Conservation (phyloP, 2,797 vertebrate species). For the Eulemur mongoz region DNA sequence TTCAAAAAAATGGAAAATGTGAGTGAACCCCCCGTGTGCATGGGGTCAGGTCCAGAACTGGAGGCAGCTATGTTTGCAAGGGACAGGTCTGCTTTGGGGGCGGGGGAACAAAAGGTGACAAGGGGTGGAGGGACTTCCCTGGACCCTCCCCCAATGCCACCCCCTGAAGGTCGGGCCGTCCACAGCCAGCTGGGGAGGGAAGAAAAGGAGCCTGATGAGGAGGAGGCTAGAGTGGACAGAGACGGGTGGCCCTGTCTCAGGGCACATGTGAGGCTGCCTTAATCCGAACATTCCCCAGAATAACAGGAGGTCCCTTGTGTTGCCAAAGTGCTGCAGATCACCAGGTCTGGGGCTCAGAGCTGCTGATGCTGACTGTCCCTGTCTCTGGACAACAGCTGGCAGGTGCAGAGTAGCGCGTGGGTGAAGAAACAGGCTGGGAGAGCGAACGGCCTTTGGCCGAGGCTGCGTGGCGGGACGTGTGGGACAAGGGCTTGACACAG, state of each 20-base stretch:
- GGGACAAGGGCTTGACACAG: not conserved
- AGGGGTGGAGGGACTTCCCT: no score
- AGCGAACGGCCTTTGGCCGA: not conserved
- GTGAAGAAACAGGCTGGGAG: not conserved
- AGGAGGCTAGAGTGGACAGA: not conserved
- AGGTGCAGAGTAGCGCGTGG: not conserved
- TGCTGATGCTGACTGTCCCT: not conserved
- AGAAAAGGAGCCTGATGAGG: rapidly evolving
- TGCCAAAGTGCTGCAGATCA: not conserved
- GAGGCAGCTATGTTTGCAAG: not conserved
- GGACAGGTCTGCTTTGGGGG: not conserved
- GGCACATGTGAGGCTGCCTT: not conserved
- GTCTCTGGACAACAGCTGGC: not conserved
- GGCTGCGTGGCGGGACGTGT: not conserved
- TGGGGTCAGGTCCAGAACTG: not conserved
- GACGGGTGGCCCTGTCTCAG: not conserved
- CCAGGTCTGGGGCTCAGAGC: not conserved
- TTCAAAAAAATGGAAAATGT: not conserved
- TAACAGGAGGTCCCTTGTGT: not conserved
- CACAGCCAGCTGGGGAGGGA: not conserved
- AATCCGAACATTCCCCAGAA: not conserved
- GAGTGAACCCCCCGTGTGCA: not conserved
- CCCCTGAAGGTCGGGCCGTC: no score
- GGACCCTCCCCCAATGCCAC: not conserved
- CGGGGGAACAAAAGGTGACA: not conserved